These are phyloP conservation scores for Delichon dasypus DNA, from an alignment of 2,797 vertebrate genomes.

Conservation along the genomic window DNA sequence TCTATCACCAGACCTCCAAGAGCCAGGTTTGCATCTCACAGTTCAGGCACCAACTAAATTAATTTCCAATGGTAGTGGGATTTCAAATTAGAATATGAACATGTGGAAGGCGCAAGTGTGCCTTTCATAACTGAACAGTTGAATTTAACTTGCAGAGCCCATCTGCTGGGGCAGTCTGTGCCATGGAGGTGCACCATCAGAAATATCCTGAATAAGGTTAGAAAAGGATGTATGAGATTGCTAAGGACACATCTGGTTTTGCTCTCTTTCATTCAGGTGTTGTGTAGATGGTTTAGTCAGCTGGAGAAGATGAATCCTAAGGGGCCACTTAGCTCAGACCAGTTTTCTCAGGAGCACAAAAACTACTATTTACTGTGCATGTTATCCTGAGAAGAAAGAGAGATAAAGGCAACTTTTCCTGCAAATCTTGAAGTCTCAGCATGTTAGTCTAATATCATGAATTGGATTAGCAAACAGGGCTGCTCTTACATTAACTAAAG, in stretches of 20 bases:
- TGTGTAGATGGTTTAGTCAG: background rate
- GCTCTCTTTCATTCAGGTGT: background rate
- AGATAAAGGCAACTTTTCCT: background rate
- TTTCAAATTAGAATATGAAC: background rate
- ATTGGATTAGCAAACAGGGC: constrained; percentile 11
- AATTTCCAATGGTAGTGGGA: background rate
- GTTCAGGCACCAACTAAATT: background rate
- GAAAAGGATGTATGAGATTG: background rate
- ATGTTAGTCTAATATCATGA: background rate
- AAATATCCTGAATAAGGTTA: background rate
- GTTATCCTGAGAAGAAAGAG: background rate
- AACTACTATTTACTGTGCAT: background rate
- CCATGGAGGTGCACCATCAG: background rate
- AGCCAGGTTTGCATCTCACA: background rate
- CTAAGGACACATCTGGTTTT: background rate
- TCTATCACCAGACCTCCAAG: background rate
- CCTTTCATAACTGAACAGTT: background rate
- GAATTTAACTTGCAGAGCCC: background rate
- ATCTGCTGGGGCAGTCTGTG: background rate
- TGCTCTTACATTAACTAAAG: background rate
- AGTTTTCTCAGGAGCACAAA: background rate
- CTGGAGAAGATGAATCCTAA: background rate
- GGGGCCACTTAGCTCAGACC: background rate
- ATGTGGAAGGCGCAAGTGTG: background rate
- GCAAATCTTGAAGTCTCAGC: background rate